Percentiles rank a stretch among this genome's conserved stretches.
Evolutionary conservation across 2,888 invertebrate genomes (phyloP).

Genomic region (Meteorus cinctellus): DNA sequence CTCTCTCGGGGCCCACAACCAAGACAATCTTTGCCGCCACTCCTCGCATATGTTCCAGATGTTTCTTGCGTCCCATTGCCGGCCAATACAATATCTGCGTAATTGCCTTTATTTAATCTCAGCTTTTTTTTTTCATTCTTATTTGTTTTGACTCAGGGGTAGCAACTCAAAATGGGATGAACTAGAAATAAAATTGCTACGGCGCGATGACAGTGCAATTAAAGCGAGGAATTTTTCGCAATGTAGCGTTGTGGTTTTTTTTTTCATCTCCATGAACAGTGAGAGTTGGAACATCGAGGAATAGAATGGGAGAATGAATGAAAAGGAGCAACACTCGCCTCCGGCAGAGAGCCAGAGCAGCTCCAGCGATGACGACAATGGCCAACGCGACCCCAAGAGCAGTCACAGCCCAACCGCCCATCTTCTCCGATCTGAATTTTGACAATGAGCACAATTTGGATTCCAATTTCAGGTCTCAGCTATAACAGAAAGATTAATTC

Average conservation of each 20-base stretch:
- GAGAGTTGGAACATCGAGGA: neutral
- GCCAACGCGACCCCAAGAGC: conserved; percentile 63
- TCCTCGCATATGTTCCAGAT: conserved; percentile 70
- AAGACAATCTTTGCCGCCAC: conserved; percentile 69
- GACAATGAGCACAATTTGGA: conserved; percentile 30
- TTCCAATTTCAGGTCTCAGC: conserved; percentile 25
- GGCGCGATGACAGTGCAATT: neutral
- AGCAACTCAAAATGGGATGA: conserved; percentile 8
- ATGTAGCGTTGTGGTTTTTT: neutral
- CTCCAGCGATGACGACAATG: conserved; percentile 62
- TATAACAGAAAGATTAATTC: conserved; percentile 10
- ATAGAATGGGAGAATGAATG: conserved; percentile 26
- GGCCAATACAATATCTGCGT: conserved; percentile 62
- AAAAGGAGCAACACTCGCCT: conserved; percentile 58
- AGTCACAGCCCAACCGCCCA: conserved; percentile 64
- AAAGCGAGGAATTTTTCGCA: neutral
- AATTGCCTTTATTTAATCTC: conserved; percentile 13
- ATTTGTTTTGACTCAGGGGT: neutral
- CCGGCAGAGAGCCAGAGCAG: conserved; percentile 62
- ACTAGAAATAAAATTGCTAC: neutral
- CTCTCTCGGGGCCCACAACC: conserved; percentile 71
- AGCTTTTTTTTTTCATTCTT: neutral
- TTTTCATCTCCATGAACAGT: neutral
- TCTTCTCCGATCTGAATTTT: conserved; percentile 43
- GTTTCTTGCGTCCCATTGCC: conserved; percentile 68